phyloP scores from a whole-genome alignment of 1,140 invertebrate species.

The Drosophila guanche region DNA sequence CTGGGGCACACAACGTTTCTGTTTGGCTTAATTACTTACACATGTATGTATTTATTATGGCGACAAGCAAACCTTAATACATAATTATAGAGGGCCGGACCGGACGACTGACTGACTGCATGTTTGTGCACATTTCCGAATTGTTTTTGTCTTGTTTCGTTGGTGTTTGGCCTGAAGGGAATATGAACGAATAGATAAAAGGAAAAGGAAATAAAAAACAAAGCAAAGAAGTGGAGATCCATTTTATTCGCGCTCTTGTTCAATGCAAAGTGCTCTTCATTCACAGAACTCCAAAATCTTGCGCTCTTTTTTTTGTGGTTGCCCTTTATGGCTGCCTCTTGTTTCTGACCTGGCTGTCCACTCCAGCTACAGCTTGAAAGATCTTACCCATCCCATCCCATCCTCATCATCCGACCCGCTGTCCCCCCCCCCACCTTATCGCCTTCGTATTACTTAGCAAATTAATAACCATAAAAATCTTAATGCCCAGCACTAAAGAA shows the following conservation, averaged over 20 bases:
- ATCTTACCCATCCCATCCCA: slow-evolving; percentile 5
- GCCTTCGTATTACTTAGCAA: slow-evolving; percentile 79
- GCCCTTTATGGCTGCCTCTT: slow-evolving; percentile 2
- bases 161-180: slow-evolving; percentile 7
- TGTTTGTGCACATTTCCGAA: slow-evolving; percentile 50
- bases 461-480: slow-evolving; percentile 82
- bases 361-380: slow-evolving; percentile 29
- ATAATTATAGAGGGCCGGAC: slow-evolving; percentile 17
- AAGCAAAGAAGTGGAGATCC: too few species aligned
- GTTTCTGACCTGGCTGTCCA: slow-evolving; percentile 23
- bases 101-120: slow-evolving; percentile 16
- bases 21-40: slow-evolving; percentile 56
- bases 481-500: slow-evolving; percentile 74
- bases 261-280: slow-evolving; percentile 80
- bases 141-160: slow-evolving; percentile 15
- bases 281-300: slow-evolving; percentile 64
- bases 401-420: neutral
- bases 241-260: slow-evolving; percentile 36
- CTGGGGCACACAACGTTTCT: neutral
- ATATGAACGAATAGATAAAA: too few species aligned
- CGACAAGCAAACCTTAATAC: slow-evolving; percentile 29
- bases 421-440: slow-evolving; percentile 30
- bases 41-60: slow-evolving; percentile 56
- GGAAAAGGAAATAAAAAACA: too few species aligned
- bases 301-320: slow-evolving; percentile 18